Conservation (phyloP, 1,140 invertebrate species). For the Oryzaephilus surinamensis region DNA sequence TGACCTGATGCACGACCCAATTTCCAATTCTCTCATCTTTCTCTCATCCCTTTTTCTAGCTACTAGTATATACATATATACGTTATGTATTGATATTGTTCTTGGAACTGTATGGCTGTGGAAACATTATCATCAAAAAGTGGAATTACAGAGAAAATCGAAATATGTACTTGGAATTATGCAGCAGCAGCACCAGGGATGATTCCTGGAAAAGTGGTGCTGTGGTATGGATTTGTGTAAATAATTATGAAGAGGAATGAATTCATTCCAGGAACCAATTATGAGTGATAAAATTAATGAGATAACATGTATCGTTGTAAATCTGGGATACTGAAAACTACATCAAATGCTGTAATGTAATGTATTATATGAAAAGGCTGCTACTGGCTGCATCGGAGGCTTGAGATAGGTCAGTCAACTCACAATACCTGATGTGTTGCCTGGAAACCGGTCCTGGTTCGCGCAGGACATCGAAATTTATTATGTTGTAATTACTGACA, state of each 20-base stretch:
- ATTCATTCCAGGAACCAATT: no score
- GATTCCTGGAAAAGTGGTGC: no score
- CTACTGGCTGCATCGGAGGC: slow-evolving; percentile 1
- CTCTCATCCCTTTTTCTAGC: slow-evolving; percentile 6
- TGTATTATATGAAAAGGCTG: neutral
- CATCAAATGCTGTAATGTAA: no score
- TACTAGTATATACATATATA: no score
- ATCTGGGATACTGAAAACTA: no score
- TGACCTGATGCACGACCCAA: slow-evolving; percentile 11
- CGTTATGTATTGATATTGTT: no score
- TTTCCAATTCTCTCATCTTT: slow-evolving; percentile 9
- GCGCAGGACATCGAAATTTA: neutral
- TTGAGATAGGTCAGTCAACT: slow-evolving; percentile 12
- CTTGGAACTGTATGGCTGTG: neutral
- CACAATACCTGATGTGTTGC: neutral
- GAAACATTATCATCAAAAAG: neutral
- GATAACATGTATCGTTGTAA: no score
- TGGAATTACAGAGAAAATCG: neutral
- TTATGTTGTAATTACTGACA: neutral
- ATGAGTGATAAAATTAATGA: neutral
- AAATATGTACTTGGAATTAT: neutral
- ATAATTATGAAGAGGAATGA: no score
- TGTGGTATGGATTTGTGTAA: no score
- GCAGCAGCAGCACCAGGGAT: neutral
- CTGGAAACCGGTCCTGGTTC: neutral